Evolutionary conservation across 2,797 vertebrate genomes (phyloP), one percentile per base, ranked within the genome.

Genomic region (Sebastes vulpes): DNA sequence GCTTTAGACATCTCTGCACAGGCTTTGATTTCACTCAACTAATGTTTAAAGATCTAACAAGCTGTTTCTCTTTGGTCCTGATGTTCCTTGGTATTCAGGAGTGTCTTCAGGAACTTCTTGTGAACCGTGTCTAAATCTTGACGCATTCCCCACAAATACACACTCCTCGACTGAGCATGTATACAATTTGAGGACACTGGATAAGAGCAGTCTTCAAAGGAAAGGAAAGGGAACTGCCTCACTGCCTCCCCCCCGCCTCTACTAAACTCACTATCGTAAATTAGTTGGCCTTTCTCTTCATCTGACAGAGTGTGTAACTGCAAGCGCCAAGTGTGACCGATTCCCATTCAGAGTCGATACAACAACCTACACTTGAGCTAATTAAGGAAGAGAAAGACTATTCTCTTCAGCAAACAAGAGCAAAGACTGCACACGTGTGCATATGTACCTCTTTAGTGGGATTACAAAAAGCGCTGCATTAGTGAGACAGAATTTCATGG

Each of bases 301-400:
- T 81, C 83, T 86, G 92, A 92, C 91, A 90, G 85, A 26, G 83
- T 87, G 83, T 83, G 87, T 81, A 89, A 95, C 90, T 57, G 57
- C 60, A 75, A 85, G 80, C 65, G 80, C 84, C 86, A 86, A 83
- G 90, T 83, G 81, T 89, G 88, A 92, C 90, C 75, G 53, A 92
- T 85, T 83, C 59, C 78, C 59, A 88, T 92, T 89, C 72, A 89
- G 69, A 67, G 56, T 81, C 65, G 31, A 82, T 75, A 76, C 63
- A 70, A 72, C 83, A 46, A 79, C 54, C 74, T 32, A 69, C 76
- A 74, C 82, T 85, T 58, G 72, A 83, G 77, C 85, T 88, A 92
- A 92, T 94, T 87, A 73, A 20, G 74, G 81, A 63, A 67, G 65
- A 93, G 60, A 91, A 82, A 75, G 46, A 57, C 35, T 1, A 77